Conservation (phyloP, 2,888 invertebrate genomes). For the Ormia ochracea region DNA sequence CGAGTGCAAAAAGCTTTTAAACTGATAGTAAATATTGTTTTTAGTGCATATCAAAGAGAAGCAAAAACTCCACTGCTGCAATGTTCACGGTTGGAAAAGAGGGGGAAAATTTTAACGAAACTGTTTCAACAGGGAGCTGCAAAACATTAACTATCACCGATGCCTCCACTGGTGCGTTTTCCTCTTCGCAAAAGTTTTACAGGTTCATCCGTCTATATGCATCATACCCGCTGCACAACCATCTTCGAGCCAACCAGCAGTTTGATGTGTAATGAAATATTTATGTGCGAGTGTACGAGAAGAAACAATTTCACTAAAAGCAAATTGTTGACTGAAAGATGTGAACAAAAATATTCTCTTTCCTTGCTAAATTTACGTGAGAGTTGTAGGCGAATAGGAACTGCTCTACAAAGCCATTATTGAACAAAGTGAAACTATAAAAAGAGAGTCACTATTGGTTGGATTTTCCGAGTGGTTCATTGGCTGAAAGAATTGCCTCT, state of each 20-base stretch:
- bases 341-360: background rate
- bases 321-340: background rate
- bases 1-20: slow-evolving; percentile 44
- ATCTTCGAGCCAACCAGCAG: slow-evolving; percentile 2
- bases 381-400: background rate
- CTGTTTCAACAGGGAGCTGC: slow-evolving; percentile 18
- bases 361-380: background rate
- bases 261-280: slow-evolving; percentile 35
- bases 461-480: too few species aligned
- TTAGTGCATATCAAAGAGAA: background rate
- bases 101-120: slow-evolving; percentile 19
- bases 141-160: background rate
- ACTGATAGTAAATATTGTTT: slow-evolving; percentile 33
- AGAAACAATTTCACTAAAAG: slow-evolving; percentile 44
- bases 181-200: background rate
- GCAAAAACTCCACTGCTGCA: background rate
- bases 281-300: too few species aligned
- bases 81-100: background rate
- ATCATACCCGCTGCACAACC: background rate
- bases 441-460: too few species aligned
- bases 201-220: background rate
- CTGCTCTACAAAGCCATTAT: background rate
- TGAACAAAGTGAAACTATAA: too few species aligned
- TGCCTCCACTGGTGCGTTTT: background rate
- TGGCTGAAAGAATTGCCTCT: too few species aligned